Evolutionary conservation across 2,888 invertebrate genomes (phyloP).

Genomic region (Eurytoma adleriae): DNA sequence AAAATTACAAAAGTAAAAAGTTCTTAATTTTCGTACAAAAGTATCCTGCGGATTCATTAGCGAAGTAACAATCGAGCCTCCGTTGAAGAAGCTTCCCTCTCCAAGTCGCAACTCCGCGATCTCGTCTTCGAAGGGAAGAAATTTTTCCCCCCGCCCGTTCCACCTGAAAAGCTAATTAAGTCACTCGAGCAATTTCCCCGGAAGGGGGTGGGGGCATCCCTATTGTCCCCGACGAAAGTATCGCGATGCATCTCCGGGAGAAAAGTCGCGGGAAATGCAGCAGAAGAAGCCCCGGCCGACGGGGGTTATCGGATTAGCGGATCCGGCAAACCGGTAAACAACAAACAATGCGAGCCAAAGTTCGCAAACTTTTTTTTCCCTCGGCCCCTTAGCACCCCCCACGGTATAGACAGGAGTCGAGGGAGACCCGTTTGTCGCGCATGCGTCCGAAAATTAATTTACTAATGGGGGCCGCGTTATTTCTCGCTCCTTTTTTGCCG

Average conservation of each 20-base stretch:
- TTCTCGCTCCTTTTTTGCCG: not conserved
- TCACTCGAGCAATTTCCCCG: no score
- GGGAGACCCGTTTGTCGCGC: not conserved
- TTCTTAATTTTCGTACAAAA: no score
- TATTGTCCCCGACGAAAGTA: slow-evolving; percentile 4
- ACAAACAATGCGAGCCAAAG: slow-evolving; percentile 22
- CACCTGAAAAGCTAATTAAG: not conserved
- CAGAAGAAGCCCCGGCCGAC: not conserved
- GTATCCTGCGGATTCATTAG: no score
- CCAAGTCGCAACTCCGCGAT: not conserved
- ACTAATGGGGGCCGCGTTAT: not conserved
- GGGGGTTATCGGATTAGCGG: slow-evolving; percentile 47
- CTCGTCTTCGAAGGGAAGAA: not conserved
- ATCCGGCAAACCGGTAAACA: slow-evolving; percentile 43
- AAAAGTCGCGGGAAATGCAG: not conserved
- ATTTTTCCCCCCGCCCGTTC: not conserved
- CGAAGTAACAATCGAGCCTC: not conserved
- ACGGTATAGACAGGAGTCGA: no score
- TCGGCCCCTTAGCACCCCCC: not conserved
- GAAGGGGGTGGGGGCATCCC: not conserved
- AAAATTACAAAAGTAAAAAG: no score
- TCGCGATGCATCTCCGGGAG: not conserved
- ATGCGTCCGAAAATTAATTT: not conserved
- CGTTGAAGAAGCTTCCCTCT: not conserved
- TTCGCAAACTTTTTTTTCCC: slow-evolving; percentile 23